Conservation (phyloP, 1,140 invertebrate species). For the Palaemon carinicauda region DNA sequence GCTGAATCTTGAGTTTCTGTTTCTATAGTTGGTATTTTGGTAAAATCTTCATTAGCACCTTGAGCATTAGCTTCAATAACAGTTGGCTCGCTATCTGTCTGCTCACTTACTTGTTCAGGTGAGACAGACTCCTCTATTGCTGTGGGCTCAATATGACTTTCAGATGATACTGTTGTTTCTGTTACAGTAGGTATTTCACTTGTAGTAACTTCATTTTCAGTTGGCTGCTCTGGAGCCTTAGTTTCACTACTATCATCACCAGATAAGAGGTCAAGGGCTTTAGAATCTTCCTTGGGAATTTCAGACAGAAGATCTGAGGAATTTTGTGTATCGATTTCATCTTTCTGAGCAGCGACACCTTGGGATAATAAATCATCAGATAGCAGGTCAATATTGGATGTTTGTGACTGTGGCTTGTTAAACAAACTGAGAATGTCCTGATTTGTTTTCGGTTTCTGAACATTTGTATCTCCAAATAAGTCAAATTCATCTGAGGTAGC, state of each 20-base stretch:
- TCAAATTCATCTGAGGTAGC: constrained; percentile 60
- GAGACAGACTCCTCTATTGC: constrained; percentile 46
- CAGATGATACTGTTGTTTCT: background rate
- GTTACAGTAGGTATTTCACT: background rate
- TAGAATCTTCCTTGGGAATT: constrained; percentile 3
- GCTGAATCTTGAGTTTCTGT: constrained; percentile 26
- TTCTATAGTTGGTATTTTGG: constrained; percentile 28
- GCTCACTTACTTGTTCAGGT: constrained; percentile 57
- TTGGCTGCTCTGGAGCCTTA: background rate
- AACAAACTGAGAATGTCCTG: constrained; percentile 61
- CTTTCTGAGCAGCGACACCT: background rate
- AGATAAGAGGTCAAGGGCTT: background rate
- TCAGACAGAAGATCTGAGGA: constrained; percentile 19
- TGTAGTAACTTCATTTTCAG: constrained; percentile 9
- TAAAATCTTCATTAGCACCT: constrained; percentile 26
- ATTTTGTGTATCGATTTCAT: constrained; percentile 2
- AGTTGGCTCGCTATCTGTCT: constrained; percentile 57
- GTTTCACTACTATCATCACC: constrained; percentile 10
- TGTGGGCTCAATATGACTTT: background rate
- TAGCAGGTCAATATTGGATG: constrained; percentile 57
- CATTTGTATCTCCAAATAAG: constrained; percentile 58
- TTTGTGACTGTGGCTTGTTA: constrained; percentile 51
- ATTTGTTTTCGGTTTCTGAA: constrained; percentile 59
- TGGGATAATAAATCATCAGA: constrained; percentile 27
- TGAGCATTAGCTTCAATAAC: constrained; percentile 53